These are phyloP conservation scores for Poecilobothrus nobilitatus DNA, from an alignment of 2,888 invertebrate genomes.

Conservation along the genomic window DNA sequence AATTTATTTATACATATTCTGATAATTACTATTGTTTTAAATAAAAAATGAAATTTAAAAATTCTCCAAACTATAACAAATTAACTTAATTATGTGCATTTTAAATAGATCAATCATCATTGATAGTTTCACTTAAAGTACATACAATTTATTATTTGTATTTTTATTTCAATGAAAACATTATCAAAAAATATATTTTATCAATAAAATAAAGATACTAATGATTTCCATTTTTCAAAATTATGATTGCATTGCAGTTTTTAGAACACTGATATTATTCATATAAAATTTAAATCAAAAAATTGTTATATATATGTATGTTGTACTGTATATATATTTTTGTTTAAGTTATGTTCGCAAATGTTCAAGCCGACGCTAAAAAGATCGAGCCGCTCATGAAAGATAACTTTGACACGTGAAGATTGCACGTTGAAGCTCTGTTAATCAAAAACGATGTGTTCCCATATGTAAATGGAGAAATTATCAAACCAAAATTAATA, in stretches of 20 bases:
- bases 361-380: conserved; percentile 10
- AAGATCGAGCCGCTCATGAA: no score
- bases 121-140: conserved; percentile 7
- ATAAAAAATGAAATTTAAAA: conserved; percentile 17
- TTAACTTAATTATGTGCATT: background rate
- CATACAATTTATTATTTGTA: conserved; percentile 2
- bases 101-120: conserved; percentile 5
- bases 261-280: background rate
- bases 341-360: background rate
- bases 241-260: conserved; percentile 7
- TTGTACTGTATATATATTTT: no score
- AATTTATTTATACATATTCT: no score
- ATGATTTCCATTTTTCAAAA: conserved; percentile 5
- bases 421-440: no score
- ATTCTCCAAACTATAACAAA: background rate
- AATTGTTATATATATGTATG: no score
- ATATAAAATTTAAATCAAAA: background rate
- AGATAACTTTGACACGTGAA: no score
- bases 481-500: no score
- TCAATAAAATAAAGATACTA: background rate
- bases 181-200: background rate
- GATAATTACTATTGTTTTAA: no score
- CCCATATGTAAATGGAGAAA: no score
- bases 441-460: no score
- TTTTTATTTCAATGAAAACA: background rate